Base-by-base conservation (phyloP, 2,888 invertebrate species). In the Agriopis aurantiaria region DNA sequence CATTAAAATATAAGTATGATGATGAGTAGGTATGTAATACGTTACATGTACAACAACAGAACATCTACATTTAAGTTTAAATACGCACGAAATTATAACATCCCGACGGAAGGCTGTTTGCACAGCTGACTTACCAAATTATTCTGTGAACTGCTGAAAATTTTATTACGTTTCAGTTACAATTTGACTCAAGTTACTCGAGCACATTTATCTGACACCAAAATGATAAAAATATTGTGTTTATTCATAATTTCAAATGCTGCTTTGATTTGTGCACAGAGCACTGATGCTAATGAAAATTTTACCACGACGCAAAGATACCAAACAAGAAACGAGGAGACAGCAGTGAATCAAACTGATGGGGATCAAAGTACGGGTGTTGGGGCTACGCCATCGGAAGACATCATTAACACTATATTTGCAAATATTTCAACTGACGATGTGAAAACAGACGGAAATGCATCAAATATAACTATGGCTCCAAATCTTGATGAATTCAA, bases 161-260 rank as follows among this genome's bases (percentile, higher is more conserved):
- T 48, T 17, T 1, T 17, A 43, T 49, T 57, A 11, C 41, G 40
- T 33, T 58, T 66, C 49, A 66, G 59, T 66, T 66, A 53, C 40
- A 57, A 57, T 49, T 65, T 65, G 51, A 57, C 48, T 49, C 53
- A 76, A 68, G 73, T 53, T 33, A 11, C 17, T 58, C 17, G 60
- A 56, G 51, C 60, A 61, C 68, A 60, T 48, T n/a, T 62, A 17
- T 23, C 14, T 11, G 43, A 51, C 14, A 46, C 4, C 14, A 51
- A 69, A 52, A 71, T 71, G 71, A 51, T 33, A 2, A 66, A 17
- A 56, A 12, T 46, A 53, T 41, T 17, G 51, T 40, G 43, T 52
- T 45, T 58, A n/a, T 14, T 66, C 8, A 14, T 70, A 33, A 43
- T 58, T 46, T 55, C 45, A n/a, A 46, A 46, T 6, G 33, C 9